Evolutionary conservation across 2,113 vertebrate species (phyloP), one percentile per base, ranked within the genome.

Genomic region (Melanostigma gelatinosum): DNA sequence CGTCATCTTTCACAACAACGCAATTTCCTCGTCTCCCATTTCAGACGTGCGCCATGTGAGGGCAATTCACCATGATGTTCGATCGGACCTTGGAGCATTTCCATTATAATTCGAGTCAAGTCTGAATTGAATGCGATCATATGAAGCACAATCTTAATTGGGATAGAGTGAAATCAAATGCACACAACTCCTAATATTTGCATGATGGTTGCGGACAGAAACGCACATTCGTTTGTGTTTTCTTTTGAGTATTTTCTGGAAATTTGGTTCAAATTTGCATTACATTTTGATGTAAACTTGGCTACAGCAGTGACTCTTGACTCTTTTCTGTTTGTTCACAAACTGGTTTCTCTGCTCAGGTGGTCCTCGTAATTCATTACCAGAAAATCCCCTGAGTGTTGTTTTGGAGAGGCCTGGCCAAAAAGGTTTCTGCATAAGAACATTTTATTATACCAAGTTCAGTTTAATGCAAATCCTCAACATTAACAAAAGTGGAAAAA

Each of bases 401-500:
- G 44, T 65, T 64, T 29, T 4, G n/a, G 36, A 54, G 1, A 54
- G 2, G 24, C 55, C 16, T 20, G 4, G 42, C 24, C 13, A 72
- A 38, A 18, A 65, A 22, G 5, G n/a, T 5, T 72, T 8, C 20
- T 1, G 8, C 7, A n/a, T 34, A 5, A 52, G 18, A 61, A 46
- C 22, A 34, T 52, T 62, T 85, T 24, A 64, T 65, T 62, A 8
- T 7, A 44, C 42, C 15, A 38, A 12, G 13, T 69, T 81, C 0
- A 11, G 24, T 74, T 64, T 22, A 29, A 68, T 74, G 72, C 3
- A 55, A 72, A 46, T 50, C 63, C 22, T 46, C 11, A 67, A 48
- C 55, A 64, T 36, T 20, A 38, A 64, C 5, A 55, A 44, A 71
- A 36, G 34, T 0, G 0, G 42, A 18, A 27, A 27, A 9, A 54